Evolutionary conservation across 1,140 invertebrate genomes (phyloP).

Genomic region (Lasaia peninsularis): DNA sequence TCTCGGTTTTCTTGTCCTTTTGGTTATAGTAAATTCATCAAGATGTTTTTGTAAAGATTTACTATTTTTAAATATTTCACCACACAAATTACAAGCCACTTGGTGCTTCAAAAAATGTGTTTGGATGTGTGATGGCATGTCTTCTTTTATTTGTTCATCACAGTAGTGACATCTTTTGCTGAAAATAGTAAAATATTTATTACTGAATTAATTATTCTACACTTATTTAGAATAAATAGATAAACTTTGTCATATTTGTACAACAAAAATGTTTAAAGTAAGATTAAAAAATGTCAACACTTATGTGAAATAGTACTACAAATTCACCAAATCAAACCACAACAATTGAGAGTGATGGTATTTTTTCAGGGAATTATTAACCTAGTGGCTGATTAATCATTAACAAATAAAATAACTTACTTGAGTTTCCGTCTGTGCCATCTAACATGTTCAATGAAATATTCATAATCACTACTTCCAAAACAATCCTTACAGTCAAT

Average conservation of each 20-base stretch:
- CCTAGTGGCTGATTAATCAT: no score
- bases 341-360: no score
- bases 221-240: not conserved
- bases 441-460: conserved; percentile 46
- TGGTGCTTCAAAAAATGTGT: conserved; percentile 35
- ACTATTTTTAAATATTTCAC: conserved; percentile 41
- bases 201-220: not conserved
- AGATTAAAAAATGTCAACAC: no score
- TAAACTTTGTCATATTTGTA: no score
- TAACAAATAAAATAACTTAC: no score
- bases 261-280: no score
- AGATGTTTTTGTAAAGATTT: conserved; percentile 40
- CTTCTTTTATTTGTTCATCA: conserved; percentile 31
- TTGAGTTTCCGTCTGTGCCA: conserved; percentile 41
- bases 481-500: conserved; percentile 42
- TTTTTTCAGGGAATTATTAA: no score
- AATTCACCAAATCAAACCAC: no score
- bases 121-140: conserved; percentile 30
- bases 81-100: conserved; percentile 39
- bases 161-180: conserved; percentile 53
- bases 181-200: conserved; percentile 26
- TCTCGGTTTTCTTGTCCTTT: conserved; percentile 35
- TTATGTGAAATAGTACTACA: no score
- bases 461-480: conserved; percentile 36
- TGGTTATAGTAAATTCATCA: conserved; percentile 33